Conservation (phyloP, 2,888 invertebrate species). For the Gandaritis pyraliata region DNA sequence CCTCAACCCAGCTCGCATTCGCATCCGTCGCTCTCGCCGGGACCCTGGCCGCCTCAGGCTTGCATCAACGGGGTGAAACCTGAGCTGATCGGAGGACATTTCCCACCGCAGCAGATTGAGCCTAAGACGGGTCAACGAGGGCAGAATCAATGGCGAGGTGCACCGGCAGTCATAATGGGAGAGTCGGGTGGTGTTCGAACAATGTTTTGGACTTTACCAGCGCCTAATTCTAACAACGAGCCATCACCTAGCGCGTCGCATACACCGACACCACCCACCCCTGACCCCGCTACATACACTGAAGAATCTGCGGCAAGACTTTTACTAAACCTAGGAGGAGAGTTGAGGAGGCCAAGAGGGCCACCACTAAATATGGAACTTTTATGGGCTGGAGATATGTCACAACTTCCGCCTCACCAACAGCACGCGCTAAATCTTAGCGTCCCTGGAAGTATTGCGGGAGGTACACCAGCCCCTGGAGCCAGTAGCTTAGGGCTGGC, state of each 20-base stretch:
- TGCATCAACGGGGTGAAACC: conserved; percentile 92
- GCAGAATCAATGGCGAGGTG: conserved; percentile 83
- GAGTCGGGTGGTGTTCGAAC: conserved; percentile 94
- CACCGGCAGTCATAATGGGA: conserved; percentile 96
- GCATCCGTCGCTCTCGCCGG: conserved; percentile 67
- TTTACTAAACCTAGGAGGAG: conserved; percentile 90
- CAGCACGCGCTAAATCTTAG: conserved; percentile 92
- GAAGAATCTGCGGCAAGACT: conserved; percentile 88
- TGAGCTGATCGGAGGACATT: conserved; percentile 89
- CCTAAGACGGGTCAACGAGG: conserved; percentile 70
- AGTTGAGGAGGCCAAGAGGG: conserved; percentile 85
- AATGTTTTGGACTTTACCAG: conserved; percentile 87
- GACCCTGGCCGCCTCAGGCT: conserved; percentile 84
- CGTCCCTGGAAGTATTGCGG: conserved; percentile 78
- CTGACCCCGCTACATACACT: conserved; percentile 79
- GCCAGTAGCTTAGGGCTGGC: conserved; percentile 71
- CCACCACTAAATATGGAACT: conserved; percentile 95
- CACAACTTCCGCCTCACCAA: conserved; percentile 92
- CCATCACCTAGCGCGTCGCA: conserved; percentile 80
- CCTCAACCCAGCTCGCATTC: conserved; percentile 74
- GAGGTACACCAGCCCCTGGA: conserved; percentile 67
- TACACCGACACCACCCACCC: conserved; percentile 83
- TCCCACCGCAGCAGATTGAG: conserved; percentile 77
- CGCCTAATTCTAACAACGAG: conserved; percentile 81
- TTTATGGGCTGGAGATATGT: conserved; percentile 94